These are phyloP conservation scores for Acrossocheilus fasciatus DNA, from an alignment of 2,797 vertebrate species.

Conservation along the genomic window DNA sequence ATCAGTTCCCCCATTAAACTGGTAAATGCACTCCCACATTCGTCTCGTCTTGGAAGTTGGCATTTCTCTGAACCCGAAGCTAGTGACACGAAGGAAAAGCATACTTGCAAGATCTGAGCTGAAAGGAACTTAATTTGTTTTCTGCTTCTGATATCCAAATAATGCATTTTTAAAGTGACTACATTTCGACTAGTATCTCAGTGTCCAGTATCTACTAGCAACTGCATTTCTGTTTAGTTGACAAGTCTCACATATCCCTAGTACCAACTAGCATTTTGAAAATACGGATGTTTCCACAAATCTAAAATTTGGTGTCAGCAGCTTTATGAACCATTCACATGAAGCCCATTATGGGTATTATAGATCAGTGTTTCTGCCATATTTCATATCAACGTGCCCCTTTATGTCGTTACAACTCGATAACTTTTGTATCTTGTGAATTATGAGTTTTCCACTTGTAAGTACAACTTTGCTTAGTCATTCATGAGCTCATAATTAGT, in stretches of 20 bases:
- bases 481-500: background rate
- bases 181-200: too few relatives aligned
- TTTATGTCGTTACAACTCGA: too few relatives aligned
- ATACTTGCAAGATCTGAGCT: too few relatives aligned
- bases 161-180: background rate
- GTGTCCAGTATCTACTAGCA: background rate
- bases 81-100: background rate
- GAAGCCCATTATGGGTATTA: background rate
- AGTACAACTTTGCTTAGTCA: background rate
- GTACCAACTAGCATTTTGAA: background rate
- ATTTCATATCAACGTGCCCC: too few relatives aligned
- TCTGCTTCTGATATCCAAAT: background rate
- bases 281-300: background rate
- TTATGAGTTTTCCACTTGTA: background rate
- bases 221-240: background rate
- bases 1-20: background rate
- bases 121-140: too few relatives aligned
- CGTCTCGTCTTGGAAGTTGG: background rate
- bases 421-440: background rate
- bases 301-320: background rate
- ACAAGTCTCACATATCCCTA: background rate
- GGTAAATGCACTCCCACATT: background rate
- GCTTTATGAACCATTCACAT: background rate
- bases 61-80: background rate
- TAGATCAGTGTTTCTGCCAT: too few relatives aligned